Percentiles rank a stretch among this genome's conserved stretches.
Conservation (phyloP, 2,888 invertebrate genomes). For the Rhaphigaster nebulosa region DNA sequence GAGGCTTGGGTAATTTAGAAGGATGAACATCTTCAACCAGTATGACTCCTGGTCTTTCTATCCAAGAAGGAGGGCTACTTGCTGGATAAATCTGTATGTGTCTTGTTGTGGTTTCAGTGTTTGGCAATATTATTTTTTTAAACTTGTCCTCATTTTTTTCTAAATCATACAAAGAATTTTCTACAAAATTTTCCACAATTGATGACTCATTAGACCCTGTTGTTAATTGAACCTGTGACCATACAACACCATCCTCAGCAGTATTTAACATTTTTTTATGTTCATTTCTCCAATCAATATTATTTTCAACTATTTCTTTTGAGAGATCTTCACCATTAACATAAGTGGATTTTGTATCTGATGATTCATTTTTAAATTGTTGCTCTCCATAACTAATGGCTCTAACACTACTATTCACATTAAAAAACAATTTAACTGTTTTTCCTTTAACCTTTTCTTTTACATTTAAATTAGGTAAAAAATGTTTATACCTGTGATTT, state of each 20-base stretch:
- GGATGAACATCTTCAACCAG: constrained; percentile 63
- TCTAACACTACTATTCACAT: constrained; percentile 9
- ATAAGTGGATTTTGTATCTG: background rate
- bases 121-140: constrained; percentile 61
- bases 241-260: constrained; percentile 22
- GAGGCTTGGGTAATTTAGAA: constrained; percentile 62
- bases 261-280: constrained; percentile 20
- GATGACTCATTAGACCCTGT: constrained; percentile 54
- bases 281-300: background rate
- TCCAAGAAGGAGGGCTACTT: constrained; percentile 60
- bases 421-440: constrained; percentile 11
- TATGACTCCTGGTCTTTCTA: constrained; percentile 59
- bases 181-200: constrained; percentile 58
- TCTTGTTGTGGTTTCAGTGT: constrained; percentile 48
- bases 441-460: constrained; percentile 8
- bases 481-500: constrained; percentile 62
- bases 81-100: constrained; percentile 53
- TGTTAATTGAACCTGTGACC: constrained; percentile 59
- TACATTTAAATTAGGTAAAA: constrained; percentile 11
- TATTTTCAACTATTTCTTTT: background rate
- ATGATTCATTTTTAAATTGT: constrained; percentile 31
- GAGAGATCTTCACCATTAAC: background rate
- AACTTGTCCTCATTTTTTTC: constrained; percentile 54
- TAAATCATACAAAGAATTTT: constrained; percentile 59
- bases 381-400: constrained; percentile 23